Evolutionary conservation across 2,888 invertebrate species (phyloP), one percentile per base, ranked within the genome.

Genomic region (Rhogogaster chlorosoma): DNA sequence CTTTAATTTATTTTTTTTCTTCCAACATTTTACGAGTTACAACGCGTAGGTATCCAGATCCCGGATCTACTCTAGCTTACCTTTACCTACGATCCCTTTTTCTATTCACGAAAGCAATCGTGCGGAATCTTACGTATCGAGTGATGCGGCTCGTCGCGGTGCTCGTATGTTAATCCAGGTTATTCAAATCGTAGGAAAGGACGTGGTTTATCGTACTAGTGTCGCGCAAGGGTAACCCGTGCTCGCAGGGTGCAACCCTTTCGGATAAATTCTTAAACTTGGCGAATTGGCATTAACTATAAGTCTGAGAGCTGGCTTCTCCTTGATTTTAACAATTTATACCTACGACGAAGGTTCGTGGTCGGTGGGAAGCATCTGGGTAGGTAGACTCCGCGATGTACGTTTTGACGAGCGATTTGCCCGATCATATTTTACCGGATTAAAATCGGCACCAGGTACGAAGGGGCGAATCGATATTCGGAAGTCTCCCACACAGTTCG

Each of bases 381-480:
- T 32, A 71, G n/a, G 7, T 26, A 26, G 29, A 26, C 26, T 45
- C 49, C 26, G 18, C 29, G 49, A 26, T 36, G 18, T 70, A 70
- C 45, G 29, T 75, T 73, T 61, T 77, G 80, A 80, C 80, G 80
- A 80, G 61, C 38, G 57, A 80, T 80, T 80, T 80, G 38, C 80
- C n/a, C 80, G 80, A 61, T 83, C 64, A 83, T 83, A 83, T 83
- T 83, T 83, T 67, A 83, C 49, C 38, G 49, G 83, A 83, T 83
- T 83, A 32, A 83, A 83, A 83, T 83, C 83, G 83, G 83, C 83
- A 83, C 83, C 83, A 83, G 83, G 83, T 67, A 83, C 83, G 67
- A 64, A 61, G 36, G 49, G 67, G 38, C 29, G 45, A 83, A 83
- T 83, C 83, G 83, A 83, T 83, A 64, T 45, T 49, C 70, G 67